Percentiles rank a stretch among this genome's conserved stretches.
These are phyloP conservation scores for Apaloderma vittatum DNA, from an alignment of 2,113 vertebrate species.

Conservation along the genomic window DNA sequence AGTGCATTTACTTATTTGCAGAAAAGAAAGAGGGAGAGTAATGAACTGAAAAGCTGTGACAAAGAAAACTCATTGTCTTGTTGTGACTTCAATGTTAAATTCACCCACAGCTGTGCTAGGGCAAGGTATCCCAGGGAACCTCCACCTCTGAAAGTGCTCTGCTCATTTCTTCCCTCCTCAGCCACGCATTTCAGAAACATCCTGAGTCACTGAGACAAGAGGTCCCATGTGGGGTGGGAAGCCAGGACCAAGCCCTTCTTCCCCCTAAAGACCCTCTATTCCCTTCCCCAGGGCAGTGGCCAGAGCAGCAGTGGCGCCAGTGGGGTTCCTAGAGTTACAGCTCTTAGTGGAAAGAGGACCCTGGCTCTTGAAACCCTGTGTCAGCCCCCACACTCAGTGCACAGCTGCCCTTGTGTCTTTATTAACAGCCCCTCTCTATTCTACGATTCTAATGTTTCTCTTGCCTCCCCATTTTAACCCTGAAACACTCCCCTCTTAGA, in stretches of 20 bases:
- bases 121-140: not conserved
- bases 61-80: not conserved
- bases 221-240: not conserved
- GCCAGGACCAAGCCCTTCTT: not conserved
- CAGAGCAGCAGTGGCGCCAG: rapidly evolving
- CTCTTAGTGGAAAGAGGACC: conserved; percentile 22
- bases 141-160: rapidly evolving
- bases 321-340: not conserved
- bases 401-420: conserved; percentile 58
- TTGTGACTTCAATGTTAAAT: not conserved
- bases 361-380: not conserved
- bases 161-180: not conserved
- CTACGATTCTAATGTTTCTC: not conserved
- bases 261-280: no score
- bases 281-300: not conserved
- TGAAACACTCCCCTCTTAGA: not conserved
- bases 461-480: not conserved
- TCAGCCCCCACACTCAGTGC: not conserved
- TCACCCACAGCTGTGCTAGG: not conserved
- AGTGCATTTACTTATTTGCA: conserved; percentile 54
- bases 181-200: not conserved
- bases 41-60: conserved; percentile 29
- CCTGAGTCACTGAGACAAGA: not conserved
- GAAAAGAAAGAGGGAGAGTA: conserved; percentile 20
- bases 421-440: conserved; percentile 30